These are phyloP conservation scores for Napeogenes sylphis DNA, from an alignment of 2,888 invertebrate genomes.

Conservation along the genomic window DNA sequence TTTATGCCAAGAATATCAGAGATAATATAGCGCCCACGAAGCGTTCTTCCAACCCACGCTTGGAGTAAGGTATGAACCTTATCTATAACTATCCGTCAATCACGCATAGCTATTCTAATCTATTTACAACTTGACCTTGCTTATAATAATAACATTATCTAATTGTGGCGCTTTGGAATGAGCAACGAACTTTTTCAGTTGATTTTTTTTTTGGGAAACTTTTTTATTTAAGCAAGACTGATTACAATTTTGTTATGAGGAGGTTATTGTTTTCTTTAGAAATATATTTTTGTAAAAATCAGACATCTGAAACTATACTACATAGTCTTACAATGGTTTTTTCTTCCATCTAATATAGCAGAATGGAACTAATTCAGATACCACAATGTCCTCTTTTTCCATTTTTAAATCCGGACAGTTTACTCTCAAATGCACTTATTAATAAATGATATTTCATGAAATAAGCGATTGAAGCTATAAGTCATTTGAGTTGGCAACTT, in stretches of 20 bases:
- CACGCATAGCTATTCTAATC: conserved; percentile 38
- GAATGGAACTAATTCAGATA: neutral
- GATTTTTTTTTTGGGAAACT: conserved; percentile 7
- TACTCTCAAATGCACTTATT: neutral
- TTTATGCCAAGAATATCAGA: conserved; percentile 37
- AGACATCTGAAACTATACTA: no score
- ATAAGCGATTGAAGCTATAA: conserved; percentile 37
- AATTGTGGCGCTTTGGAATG: conserved; percentile 30
- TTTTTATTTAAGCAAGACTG: neutral
- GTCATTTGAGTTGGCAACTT: conserved; percentile 56
- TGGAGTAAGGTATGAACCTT: conserved; percentile 45
- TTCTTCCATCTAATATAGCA: conserved; percentile 13
- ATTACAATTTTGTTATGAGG: no score
- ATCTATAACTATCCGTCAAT: conserved; percentile 42
- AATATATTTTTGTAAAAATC: no score
- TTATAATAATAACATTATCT: conserved; percentile 44
- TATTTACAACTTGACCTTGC: conserved; percentile 46
- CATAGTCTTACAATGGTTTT: no score
- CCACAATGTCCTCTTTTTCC: no score
- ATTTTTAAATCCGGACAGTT: no score
- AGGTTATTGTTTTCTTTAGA: no score
- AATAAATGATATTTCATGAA: conserved; percentile 3
- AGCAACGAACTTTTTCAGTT: conserved; percentile 14
- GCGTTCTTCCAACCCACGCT: conserved; percentile 50
- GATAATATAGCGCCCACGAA: conserved; percentile 39